Evolutionary conservation across 2,888 invertebrate genomes (phyloP), one percentile per base, ranked within the genome.

Genomic region (Malthinus seriepunctatus): DNA sequence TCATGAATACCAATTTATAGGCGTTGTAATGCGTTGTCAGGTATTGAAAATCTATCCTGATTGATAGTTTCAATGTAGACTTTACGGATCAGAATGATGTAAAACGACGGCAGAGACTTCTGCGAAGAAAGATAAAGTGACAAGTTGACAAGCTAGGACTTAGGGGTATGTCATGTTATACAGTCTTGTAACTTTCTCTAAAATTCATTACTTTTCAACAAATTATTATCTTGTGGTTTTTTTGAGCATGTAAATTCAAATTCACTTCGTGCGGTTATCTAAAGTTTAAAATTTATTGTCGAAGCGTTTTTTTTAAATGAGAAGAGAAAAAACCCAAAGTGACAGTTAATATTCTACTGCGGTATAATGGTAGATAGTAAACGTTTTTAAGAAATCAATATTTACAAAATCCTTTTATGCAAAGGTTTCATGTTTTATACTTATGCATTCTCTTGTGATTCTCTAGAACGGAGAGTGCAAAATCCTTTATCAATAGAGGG

Each of bases 1-100:
- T 44, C 53, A 53, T 54, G 59, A 59, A 59, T 59, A 54, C 59
- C 53, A 59, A 59, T 59, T 59, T 59, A 59, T 59, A 51, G 54
- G 54, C 59, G 49, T 60, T 60, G 55, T 56, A 60, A 55, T 60
- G 51, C 60, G 51, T 51, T 55, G 55, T 60, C 59, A 54, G 50
- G 55, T 56, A 60, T 60, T 56, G 60, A 60, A 56, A 55, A 59
- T 51, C 60, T 51, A 56, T 60, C 60, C 55, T 60, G 60, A 60
- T 60, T 60, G 60, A 60, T 60, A 60, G 54, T 51, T 51, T 56
- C 51, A 60, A 55, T 60, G 55, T 51, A 56, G 55, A 54, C 55
- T 60, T 51, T 56, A 51, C 54, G 60, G 60, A 60, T 60, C 55
- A 56, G 54, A 54, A 56, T 55, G 60, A 54, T 54, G 59, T 59